These are phyloP conservation scores for Scylla paramamosain DNA, from an alignment of 1,140 invertebrate species.

Conservation along the genomic window DNA sequence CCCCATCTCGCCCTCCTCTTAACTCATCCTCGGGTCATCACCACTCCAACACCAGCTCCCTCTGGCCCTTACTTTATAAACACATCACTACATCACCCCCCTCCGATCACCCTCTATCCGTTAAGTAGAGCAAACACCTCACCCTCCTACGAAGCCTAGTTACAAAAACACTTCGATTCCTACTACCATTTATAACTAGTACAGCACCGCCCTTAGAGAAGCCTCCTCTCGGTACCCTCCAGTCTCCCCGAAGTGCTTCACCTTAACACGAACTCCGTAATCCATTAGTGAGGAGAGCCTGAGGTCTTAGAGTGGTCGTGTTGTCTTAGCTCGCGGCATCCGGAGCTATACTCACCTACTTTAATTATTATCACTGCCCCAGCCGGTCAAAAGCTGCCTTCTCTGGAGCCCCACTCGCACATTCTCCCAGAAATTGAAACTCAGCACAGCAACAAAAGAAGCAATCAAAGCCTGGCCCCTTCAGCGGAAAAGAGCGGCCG, in stretches of 20 bases:
- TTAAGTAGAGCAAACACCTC: background rate
- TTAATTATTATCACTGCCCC: background rate
- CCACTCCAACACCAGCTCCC: background rate
- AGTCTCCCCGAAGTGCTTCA: background rate
- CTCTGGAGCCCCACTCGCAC: background rate
- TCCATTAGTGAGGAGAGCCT: background rate
- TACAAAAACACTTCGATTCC: no score
- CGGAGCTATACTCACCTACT: background rate
- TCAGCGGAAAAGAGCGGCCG: background rate
- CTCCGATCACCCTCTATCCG: background rate
- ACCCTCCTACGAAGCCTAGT: no score
- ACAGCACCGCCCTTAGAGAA: background rate
- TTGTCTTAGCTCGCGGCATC: background rate
- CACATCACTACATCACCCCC: background rate
- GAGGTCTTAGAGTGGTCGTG: background rate
- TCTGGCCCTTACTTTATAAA: background rate
- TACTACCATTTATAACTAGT: no score
- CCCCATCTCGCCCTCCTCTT: background rate
- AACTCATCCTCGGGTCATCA: background rate
- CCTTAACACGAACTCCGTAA: background rate
- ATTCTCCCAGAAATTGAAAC: constrained; percentile 23
- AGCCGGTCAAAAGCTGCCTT: background rate
- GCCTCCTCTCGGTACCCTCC: background rate
- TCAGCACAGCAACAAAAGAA: constrained; percentile 13
- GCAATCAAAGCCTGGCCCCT: background rate